Conservation (phyloP, 2,888 invertebrate species). For the Macaria notata region DNA sequence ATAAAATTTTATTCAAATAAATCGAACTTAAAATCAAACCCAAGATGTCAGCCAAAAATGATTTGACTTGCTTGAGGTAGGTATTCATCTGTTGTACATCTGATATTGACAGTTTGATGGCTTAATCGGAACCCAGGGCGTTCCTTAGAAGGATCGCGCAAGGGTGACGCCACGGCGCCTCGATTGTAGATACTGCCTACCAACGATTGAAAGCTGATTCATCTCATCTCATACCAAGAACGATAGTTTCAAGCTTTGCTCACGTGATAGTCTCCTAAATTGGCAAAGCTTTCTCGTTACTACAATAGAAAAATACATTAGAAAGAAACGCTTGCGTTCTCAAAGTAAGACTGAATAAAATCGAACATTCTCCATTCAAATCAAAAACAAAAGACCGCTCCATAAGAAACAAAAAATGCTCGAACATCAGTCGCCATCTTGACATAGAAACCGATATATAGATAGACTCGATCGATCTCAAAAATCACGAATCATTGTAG, state of each 20-base stretch:
- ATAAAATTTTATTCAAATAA: no score
- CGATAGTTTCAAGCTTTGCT: neutral
- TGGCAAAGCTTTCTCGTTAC: neutral
- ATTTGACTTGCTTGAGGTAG: no score
- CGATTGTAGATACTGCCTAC: slow-evolving; percentile 10
- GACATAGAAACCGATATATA: slow-evolving; percentile 67
- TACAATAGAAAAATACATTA: no score
- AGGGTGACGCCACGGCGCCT: slow-evolving; percentile 11
- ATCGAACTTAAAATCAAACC: no score
- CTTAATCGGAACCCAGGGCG: slow-evolving; percentile 19
- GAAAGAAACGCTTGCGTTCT: no score
- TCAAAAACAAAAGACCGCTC: slow-evolving; percentile 42
- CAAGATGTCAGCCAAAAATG: no score
- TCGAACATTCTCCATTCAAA: neutral
- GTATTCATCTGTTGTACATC: no score
- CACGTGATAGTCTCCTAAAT: neutral
- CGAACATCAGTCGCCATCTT: slow-evolving; percentile 36
- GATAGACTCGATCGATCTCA: slow-evolving; percentile 45
- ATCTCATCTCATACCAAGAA: neutral
- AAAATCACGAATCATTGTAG: slow-evolving; percentile 71
- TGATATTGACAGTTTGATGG: slow-evolving; percentile 16
- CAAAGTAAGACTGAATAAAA: no score
- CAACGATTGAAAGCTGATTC: neutral
- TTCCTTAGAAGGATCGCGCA: slow-evolving; percentile 18
- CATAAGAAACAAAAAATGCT: slow-evolving; percentile 46